Evolutionary conservation across 2,888 invertebrate genomes (phyloP).

Genomic region (Himalopsyche kuldschensis): DNA sequence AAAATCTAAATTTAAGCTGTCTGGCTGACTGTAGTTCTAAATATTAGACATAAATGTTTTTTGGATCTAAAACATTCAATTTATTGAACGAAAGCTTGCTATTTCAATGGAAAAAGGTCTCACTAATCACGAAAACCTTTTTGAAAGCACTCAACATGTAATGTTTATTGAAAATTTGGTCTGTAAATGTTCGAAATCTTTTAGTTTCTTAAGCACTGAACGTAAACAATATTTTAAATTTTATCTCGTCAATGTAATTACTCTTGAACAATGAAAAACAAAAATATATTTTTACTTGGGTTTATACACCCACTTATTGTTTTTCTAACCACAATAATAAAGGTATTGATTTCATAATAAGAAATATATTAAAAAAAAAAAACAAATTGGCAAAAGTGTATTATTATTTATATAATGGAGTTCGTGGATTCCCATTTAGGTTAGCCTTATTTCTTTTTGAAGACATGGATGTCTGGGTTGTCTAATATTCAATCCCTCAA

Average conservation of each 20-base stretch:
- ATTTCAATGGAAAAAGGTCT: neutral
- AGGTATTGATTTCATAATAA: no score
- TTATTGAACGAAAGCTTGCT: neutral
- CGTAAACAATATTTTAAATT: neutral
- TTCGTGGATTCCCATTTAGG: no score
- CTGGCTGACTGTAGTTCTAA: neutral
- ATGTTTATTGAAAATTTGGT: slow-evolving; percentile 1
- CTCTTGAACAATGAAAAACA: neutral
- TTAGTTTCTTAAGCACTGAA: neutral
- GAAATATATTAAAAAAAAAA: no score
- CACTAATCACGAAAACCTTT: neutral
- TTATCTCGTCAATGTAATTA: neutral
- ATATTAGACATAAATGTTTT: neutral
- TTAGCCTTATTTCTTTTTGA: no score
- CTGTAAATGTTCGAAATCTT: neutral
- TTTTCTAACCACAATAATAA: no score
- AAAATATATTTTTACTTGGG: no score
- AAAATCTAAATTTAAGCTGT: neutral
- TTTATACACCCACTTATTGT: no score
- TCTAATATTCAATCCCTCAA: no score
- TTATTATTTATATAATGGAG: no score
- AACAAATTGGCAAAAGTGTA: no score
- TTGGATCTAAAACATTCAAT: neutral
- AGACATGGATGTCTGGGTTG: no score
- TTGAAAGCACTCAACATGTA: neutral